Base-by-base conservation (phyloP, 2,797 vertebrate species). In the Sebastes trivittatus region DNA sequence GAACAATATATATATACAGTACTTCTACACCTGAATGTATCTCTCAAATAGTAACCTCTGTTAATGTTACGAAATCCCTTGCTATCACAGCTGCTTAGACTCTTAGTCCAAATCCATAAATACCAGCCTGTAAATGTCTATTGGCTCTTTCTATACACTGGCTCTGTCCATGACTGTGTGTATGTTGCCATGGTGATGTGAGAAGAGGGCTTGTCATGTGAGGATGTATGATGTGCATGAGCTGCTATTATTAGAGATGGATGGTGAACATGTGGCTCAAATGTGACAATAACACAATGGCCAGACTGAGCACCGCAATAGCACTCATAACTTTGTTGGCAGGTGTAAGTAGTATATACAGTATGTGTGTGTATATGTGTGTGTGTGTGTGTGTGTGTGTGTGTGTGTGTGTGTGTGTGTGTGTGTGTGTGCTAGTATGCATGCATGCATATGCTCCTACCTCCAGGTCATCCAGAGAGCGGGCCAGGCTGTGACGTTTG, bases 401-500 rank as follows among this genome's bases (percentile, higher is more conserved):
- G 38, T 60, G 25, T 63, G 6, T 11, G 46, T 68, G 22, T 42
- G 29, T n/a, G 42, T 69, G 23, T 36, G 36, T 18, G 38, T 60
- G 25, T 29, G 18, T 25, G 22, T 34, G 32, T 36, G 20, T 54
- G 27, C 38, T 6, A 18, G 16, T 46, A 46, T 46, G 0, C 42
- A 16, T 46, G 42, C 42, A 22, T 61, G 18, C 2, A 23, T 10
- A 23, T 1, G 8, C 34, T 32, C 74, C 72, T 96, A 99, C 98
- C 97, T 98, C 98, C 13, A 99, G 95, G 89, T 99, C 96, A 49
- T 99, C 98, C 69, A 99, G 96, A 6, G 98, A 99, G 54, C 98
- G 97, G 3, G 98, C 98, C 91, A 98, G 90, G 77, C 98, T 99
- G 67, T 97, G 97, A 58, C 97, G 95, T 87, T 97, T 98, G 6